Conservation (phyloP, 2,113 vertebrate species). For the Propithecus coquereli region DNA sequence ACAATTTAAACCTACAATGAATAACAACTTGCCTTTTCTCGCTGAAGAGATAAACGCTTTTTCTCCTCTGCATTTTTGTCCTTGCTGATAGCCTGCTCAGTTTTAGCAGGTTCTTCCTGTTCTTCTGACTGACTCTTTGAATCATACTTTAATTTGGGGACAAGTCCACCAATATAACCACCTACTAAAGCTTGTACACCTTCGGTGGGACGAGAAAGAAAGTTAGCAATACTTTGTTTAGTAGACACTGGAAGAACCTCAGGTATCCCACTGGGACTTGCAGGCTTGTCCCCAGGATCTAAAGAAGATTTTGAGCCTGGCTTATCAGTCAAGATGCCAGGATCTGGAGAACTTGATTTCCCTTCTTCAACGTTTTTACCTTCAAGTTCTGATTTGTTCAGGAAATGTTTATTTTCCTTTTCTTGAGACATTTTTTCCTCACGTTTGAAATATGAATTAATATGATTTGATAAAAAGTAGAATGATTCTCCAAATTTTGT, state of each 20-base stretch:
- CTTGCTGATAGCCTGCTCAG: conserved; percentile 78
- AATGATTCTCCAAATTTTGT: conserved; percentile 93
- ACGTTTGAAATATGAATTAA: conserved; percentile 91
- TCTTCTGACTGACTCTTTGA: conserved; percentile 80
- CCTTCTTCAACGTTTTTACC: conserved; percentile 44
- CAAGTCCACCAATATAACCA: conserved; percentile 92
- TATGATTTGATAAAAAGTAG: conserved; percentile 90
- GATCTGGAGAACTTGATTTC: conserved; percentile 46
- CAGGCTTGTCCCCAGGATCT: conserved; percentile 43
- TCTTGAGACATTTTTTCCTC: conserved; percentile 80
- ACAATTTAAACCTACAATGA: background rate
- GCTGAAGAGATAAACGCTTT: conserved; percentile 89
- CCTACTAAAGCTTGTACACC: conserved; percentile 95
- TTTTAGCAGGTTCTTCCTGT: conserved; percentile 72
- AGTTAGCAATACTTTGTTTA: conserved; percentile 91
- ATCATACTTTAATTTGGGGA: conserved; percentile 90
- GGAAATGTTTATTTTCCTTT: conserved; percentile 60
- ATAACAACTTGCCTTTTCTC: conserved; percentile 89
- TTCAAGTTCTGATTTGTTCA: conserved; percentile 59
- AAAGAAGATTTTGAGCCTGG: conserved; percentile 40
- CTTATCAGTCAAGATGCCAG: conserved; percentile 14
- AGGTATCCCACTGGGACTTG: conserved; percentile 35
- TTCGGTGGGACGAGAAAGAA: conserved; percentile 91
- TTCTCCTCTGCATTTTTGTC: conserved; percentile 88
- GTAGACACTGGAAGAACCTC: conserved; percentile 76